Conservation (phyloP, 1,140 invertebrate genomes). For the Ooceraea biroi region DNA sequence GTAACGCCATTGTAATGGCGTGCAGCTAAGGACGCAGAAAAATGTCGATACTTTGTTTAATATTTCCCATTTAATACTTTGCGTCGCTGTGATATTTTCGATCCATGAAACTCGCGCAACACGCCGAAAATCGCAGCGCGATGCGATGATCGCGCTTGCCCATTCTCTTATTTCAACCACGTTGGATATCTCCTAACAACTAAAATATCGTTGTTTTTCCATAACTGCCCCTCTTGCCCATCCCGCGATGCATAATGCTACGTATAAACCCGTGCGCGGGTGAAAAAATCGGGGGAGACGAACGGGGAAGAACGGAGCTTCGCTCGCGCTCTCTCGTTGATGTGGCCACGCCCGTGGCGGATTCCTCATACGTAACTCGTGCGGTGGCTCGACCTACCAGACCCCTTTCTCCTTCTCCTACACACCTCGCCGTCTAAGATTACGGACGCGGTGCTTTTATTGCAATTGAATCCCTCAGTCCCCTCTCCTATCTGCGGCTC, state of each 20-base stretch:
- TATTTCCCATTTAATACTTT: neutral
- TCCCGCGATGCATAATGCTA: neutral
- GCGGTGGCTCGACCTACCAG: conserved; percentile 86
- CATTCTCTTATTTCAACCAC: too few relatives aligned
- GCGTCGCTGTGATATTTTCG: neutral
- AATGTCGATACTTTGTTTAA: neutral
- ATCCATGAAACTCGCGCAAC: too few relatives aligned
- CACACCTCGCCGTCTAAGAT: conserved; percentile 78
- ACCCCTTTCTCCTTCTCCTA: conserved; percentile 77
- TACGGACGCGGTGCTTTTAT: conserved; percentile 83
- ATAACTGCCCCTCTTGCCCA: neutral
- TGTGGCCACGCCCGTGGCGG: conserved; percentile 86
- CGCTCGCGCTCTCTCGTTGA: conserved; percentile 80
- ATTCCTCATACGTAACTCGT: conserved; percentile 87
- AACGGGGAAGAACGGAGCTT: conserved; percentile 77
- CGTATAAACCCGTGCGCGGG: conserved; percentile 48
- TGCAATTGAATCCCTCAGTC: conserved; percentile 84
- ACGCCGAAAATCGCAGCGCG: too few relatives aligned
- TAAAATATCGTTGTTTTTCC: conserved; percentile 19
- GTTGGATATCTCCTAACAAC: neutral
- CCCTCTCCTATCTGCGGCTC: conserved; percentile 20
- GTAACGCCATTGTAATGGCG: conserved; percentile 2
- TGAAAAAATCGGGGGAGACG: conserved; percentile 73
- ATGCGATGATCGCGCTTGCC: too few relatives aligned
- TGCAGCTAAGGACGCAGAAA: neutral